phyloP scores from a whole-genome alignment of 2,888 invertebrate genomes.

The Celastrina argiolus region DNA sequence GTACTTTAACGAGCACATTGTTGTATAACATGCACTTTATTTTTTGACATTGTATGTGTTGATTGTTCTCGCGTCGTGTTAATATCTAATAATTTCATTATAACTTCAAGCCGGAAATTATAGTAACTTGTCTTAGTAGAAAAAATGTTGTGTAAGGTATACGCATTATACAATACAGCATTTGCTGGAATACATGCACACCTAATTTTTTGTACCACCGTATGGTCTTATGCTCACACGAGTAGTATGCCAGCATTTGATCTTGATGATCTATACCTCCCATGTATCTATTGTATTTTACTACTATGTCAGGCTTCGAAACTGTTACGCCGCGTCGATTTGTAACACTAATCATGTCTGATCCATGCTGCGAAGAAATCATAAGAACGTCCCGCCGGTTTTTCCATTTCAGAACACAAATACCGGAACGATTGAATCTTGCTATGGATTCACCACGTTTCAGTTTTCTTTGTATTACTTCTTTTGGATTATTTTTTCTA shows the following conservation, averaged over 20 bases:
- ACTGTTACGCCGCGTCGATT: constrained; percentile 15
- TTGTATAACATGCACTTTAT: neutral
- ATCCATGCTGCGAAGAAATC: constrained; percentile 6
- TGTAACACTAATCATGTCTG: neutral
- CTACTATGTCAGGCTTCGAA: neutral
- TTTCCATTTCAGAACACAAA: neutral
- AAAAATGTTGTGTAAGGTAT: constrained; percentile 13
- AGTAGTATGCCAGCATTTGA: neutral
- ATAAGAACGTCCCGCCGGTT: constrained; percentile 7
- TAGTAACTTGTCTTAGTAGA: constrained; percentile 12
- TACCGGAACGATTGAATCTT: neutral
- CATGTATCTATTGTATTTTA: constrained; percentile 7
- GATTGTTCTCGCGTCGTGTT: no score
- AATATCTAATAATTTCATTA: neutral
- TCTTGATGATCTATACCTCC: constrained; percentile 12
- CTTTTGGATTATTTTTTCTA: constrained; percentile 4
- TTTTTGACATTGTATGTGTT: neutral
- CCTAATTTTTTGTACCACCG: constrained; percentile 17
- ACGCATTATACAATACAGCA: constrained; percentile 14
- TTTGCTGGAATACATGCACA: constrained; percentile 9
- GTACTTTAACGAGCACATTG: neutral
- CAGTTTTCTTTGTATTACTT: neutral
- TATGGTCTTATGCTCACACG: constrained; percentile 10
- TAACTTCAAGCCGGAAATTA: constrained; percentile 17
- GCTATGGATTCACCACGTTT: constrained; percentile 6